Base-by-base conservation (phyloP, 2,113 vertebrate genomes). In the Copsychus sechellarum region DNA sequence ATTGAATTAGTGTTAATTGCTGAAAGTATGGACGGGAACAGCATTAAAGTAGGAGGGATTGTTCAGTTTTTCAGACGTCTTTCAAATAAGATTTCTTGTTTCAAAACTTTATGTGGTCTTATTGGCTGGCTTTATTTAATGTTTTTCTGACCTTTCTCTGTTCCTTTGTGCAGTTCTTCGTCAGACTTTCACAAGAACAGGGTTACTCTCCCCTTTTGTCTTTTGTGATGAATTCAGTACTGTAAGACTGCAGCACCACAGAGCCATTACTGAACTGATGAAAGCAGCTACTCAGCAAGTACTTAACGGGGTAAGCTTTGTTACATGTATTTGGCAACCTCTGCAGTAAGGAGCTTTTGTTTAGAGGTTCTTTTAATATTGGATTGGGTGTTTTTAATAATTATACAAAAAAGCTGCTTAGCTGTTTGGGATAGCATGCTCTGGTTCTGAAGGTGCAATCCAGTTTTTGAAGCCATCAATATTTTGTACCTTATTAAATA, bases 151-250 rank as follows among this genome's bases (percentile, higher is more conserved):
- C 71, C 26, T 67, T 60, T 92, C 40, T 91, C 18, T 24, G 1
- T 85, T 88, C 60, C 61, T 92, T 96, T 88, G 71, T 71, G 18
- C 92, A 99, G 99, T 99, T 50, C 98, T 99, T 38, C 99, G 99
- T 40, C 98, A 99, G 92, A 99, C 98, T 58, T 98, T 99, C 88
- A 98, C 98, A 42, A 97, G 98, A 64, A 98, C 99, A 97, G 99
- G 99, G 64, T 97, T 99, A 65, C 98, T 99, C 61, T 99, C 99
- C 8, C 98, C 99, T 25, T 98, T 99, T 94, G 98, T 99, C 43
- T 98, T 99, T 92, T 99, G 98, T 31, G 99, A 99, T 79, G 99
- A 99, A 96, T 99, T 99, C 93, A 99, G 99, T 97, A 99, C 99
- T 1, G 90, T 99, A 79, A 98, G 99, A 79, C 97, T 99, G 11